Base-by-base conservation (phyloP, 1,140 invertebrate species). In the Drosophila pectinifera region DNA sequence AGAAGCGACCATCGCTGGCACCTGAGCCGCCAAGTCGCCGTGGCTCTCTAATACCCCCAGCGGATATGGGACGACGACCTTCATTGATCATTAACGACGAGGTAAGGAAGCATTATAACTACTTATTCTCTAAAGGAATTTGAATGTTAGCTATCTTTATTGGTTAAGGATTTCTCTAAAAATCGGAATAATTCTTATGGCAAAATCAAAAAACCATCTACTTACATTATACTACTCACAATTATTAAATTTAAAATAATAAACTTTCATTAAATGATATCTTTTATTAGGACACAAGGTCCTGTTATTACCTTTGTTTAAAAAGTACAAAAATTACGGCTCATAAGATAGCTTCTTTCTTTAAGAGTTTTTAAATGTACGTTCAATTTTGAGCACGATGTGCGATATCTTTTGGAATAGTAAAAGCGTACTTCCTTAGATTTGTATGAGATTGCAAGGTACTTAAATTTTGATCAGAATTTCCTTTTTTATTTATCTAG, bases 21-120 rank as follows among this genome's bases (percentile, higher is more conserved):
- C 96, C 96, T n/a, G 96, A 92, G 59, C 92, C 94, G n/a, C 93
- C 94, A 28, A 96, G 96, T 88, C 93, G 97, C 73, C 93, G 97
- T 81, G 96, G 97, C 24, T 97, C 97, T 11, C 94, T 97, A 46
- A 96, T 98, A 91, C 96, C 96, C 43, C 96, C 96, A 55, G 96
- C 97, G 89, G 96, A 96, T 92, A 95, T 95, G 93, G 96, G 95
- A 78, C 94, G 97, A 80, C 94, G 97, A 79, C 96, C 97, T 67
- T 97, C 96, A 82, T 94, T 98, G 72, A 96, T 98, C 83, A 97
- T 98, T 92, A 97, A 96, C 92, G 97, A 98, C 93, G 97, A 98
- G 96, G 97, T 98, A 95, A 93, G 34, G 1, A 22, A 20, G 14
- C 4, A 5, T 24, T 14, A 3, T 36, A 36, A 1, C 1, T 1